Percentiles rank a stretch among this genome's conserved stretches.
Evolutionary conservation across 2,888 invertebrate species (phyloP).

Genomic region (Ischnura elegans): DNA sequence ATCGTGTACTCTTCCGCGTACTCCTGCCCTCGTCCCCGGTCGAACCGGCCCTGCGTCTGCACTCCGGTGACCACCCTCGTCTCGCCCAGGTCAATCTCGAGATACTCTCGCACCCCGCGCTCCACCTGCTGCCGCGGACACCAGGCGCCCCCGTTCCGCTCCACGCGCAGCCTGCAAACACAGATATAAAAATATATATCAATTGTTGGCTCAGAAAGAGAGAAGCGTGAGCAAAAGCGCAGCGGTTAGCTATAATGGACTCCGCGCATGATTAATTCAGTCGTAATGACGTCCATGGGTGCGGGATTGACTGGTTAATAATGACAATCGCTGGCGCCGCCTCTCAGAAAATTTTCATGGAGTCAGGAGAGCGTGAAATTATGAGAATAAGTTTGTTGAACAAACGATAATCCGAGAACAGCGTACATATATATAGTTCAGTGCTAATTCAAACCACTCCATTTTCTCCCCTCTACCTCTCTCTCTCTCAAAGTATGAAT

Average conservation of each 20-base stretch:
- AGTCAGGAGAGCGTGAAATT: slow-evolving; percentile 6
- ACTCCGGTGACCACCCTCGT: slow-evolving; percentile 85
- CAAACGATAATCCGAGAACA: not conserved
- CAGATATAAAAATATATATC: slow-evolving; percentile 62
- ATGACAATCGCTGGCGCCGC: not conserved
- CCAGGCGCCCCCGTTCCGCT: slow-evolving; percentile 88
- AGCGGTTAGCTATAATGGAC: not conserved
- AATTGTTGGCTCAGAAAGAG: too few relatives aligned
- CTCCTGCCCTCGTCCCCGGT: slow-evolving; percentile 87
- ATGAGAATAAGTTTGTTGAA: not conserved
- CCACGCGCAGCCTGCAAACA: slow-evolving; percentile 83
- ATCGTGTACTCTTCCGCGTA: slow-evolving; percentile 86
- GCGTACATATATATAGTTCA: not conserved
- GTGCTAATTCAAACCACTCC: not conserved
- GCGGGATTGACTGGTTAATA: slow-evolving; percentile 16
- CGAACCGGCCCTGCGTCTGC: slow-evolving; percentile 89
- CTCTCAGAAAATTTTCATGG: slow-evolving; percentile 22
- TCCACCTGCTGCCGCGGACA: slow-evolving; percentile 86
- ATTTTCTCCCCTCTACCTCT: not conserved
- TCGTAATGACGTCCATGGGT: not conserved
- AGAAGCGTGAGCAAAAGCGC: not conserved
- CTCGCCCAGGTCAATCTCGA: slow-evolving; percentile 82
- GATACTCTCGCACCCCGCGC: slow-evolving; percentile 84
- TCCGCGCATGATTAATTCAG: slow-evolving; percentile 23
- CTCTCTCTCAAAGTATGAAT: not conserved